Evolutionary conservation across 1,140 invertebrate species (phyloP).

Genomic region (Nasonia giraulti): DNA sequence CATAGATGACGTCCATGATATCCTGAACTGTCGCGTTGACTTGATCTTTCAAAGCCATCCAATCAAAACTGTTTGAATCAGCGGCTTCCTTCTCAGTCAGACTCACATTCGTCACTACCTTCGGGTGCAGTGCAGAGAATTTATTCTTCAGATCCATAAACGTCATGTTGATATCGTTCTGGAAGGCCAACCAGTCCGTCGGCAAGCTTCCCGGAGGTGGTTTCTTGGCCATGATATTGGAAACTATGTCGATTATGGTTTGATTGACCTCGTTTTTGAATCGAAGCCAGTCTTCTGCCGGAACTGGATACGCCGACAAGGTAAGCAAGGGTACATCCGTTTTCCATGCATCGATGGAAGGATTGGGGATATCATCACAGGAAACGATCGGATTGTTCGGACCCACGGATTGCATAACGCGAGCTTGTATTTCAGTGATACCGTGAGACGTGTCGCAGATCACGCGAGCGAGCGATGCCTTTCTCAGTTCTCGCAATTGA

Average conservation of each 20-base stretch:
- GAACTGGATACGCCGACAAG: not conserved
- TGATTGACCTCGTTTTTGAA: slow-evolving; percentile 51
- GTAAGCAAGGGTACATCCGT: not conserved
- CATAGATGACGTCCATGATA: slow-evolving; percentile 36
- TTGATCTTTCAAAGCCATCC: slow-evolving; percentile 36
- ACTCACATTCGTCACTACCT: not conserved
- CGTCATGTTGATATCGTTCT: slow-evolving; percentile 52
- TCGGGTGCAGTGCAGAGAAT: slow-evolving; percentile 15
- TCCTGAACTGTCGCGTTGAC: slow-evolving; percentile 43
- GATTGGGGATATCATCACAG: slow-evolving; percentile 77
- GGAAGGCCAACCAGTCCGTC: slow-evolving; percentile 50
- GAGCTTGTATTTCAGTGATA: slow-evolving; percentile 82
- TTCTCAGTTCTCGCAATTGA: slow-evolving; percentile 91
- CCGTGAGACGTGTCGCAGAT: slow-evolving; percentile 93
- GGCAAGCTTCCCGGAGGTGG: slow-evolving; percentile 1
- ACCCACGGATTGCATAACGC: slow-evolving; percentile 82
- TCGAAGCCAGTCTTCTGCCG: slow-evolving; percentile 46
- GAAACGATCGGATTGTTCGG: slow-evolving; percentile 78
- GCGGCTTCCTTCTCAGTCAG: not conserved
- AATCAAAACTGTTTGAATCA: slow-evolving; percentile 9
- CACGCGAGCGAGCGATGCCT: slow-evolving; percentile 86
- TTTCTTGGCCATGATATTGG: slow-evolving; percentile 5
- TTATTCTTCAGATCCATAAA: slow-evolving; percentile 56
- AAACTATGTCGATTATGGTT: slow-evolving; percentile 38
- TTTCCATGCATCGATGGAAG: slow-evolving; percentile 79